A percentile compares a stretch with the other conserved stretches of the same genome.
Conservation (phyloP, 1,140 invertebrate species). For the Pseudoatta argentina region DNA sequence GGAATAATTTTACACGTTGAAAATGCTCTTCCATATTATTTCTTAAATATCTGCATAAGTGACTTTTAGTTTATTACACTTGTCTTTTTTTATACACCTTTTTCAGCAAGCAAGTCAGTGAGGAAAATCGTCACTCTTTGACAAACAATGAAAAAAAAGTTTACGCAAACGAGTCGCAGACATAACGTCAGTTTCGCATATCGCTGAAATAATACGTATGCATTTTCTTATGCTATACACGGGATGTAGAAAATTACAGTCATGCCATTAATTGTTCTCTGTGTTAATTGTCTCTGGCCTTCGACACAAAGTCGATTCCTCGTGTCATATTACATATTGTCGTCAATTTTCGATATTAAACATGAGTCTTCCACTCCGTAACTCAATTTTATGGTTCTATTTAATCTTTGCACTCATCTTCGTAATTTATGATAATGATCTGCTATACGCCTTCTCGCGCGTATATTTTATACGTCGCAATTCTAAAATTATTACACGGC, state of each 20-base stretch:
- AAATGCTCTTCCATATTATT: too few relatives aligned
- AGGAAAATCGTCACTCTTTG: neutral
- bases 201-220: conserved; percentile 11
- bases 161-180: neutral
- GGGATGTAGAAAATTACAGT: neutral
- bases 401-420: neutral
- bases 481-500: conserved; percentile 6
- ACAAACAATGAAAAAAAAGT: neutral
- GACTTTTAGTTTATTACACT: too few relatives aligned
- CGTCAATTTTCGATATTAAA: neutral
- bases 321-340: neutral
- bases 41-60: too few relatives aligned
- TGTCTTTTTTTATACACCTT: neutral
- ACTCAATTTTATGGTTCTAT: neutral
- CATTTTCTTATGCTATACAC: neutral
- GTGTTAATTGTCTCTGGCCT: neutral
- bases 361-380: neutral
- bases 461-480: neutral
- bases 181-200: neutral
- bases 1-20: too few relatives aligned
- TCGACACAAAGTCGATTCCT: neutral
- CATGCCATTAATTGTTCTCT: neutral
- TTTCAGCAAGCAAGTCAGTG: neutral
- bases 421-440: conserved; percentile 6
- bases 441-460: too few relatives aligned